A percentile compares a stretch with the other conserved stretches of the same genome.
Evolutionary conservation across 1,140 invertebrate species (phyloP).

Genomic region (Zaprionus capensis): DNA sequence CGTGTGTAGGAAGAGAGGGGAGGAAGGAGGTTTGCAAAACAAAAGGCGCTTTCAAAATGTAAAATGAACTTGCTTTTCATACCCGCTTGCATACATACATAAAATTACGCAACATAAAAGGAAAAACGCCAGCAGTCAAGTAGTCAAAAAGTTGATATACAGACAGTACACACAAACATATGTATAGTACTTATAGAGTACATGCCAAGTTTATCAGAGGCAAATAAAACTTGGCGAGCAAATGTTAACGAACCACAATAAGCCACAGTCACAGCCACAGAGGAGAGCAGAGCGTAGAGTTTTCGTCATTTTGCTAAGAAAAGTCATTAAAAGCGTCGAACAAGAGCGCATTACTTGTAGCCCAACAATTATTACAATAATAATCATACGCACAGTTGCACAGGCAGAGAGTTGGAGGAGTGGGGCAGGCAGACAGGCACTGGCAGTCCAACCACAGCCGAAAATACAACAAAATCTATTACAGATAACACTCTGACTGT

Average conservation of each 20-base stretch:
- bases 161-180: background rate
- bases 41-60: slow-evolving; percentile 79
- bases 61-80: slow-evolving; percentile 79
- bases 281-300: slow-evolving; percentile 20
- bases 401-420: background rate
- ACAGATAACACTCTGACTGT: slow-evolving; percentile 46
- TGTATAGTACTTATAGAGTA: background rate
- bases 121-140: slow-evolving; percentile 39
- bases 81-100: slow-evolving; percentile 73
- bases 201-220: slow-evolving; percentile 53
- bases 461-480: slow-evolving; percentile 67
- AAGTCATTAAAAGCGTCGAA: slow-evolving; percentile 64
- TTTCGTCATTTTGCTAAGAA: slow-evolving; percentile 57
- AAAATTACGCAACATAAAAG: slow-evolving; percentile 67
- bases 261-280: slow-evolving; percentile 62
- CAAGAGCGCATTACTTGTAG: slow-evolving; percentile 36
- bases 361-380: slow-evolving; percentile 72
- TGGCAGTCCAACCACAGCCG: slow-evolving; percentile 17
- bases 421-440: background rate
- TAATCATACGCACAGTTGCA: slow-evolving; percentile 80
- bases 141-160: background rate
- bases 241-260: slow-evolving; percentile 64
- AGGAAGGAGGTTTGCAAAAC: slow-evolving; percentile 40
- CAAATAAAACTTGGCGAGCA: slow-evolving; percentile 56
- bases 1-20: background rate